These are phyloP conservation scores for Leucania comma DNA, from an alignment of 2,888 invertebrate genomes.

Conservation along the genomic window DNA sequence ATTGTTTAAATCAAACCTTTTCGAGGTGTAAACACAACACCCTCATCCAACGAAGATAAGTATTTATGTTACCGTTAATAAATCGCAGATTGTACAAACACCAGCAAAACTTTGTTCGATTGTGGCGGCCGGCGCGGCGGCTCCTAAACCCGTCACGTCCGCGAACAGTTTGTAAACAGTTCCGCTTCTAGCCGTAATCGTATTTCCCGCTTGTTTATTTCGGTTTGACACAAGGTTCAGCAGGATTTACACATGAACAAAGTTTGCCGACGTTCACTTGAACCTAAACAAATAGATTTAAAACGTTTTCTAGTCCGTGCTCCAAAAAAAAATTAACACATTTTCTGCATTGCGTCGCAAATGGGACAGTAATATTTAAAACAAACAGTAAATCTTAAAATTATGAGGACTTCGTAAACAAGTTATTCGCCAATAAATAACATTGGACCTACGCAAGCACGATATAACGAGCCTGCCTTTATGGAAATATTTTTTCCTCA, in stretches of 20 bases:
- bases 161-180: conserved; percentile 83
- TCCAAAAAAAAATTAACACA: conserved; percentile 59
- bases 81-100: conserved; percentile 72
- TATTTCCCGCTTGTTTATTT: conserved; percentile 83
- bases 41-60: conserved; percentile 50
- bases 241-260: conserved; percentile 72
- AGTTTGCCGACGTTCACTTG: conserved; percentile 71
- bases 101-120: conserved; percentile 73
- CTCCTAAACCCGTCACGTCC: conserved; percentile 75
- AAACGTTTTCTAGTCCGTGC: conserved; percentile 42
- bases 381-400: conserved; percentile 76
- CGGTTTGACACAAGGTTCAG: conserved; percentile 78
- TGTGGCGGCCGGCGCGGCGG: conserved; percentile 60
- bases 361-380: conserved; percentile 73
- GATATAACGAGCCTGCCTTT: conserved; percentile 68
- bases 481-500: conserved; percentile 65
- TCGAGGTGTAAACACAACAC: conserved; percentile 19
- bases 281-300: conserved; percentile 67
- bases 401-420: conserved; percentile 76
- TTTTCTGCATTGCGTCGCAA: conserved; percentile 63
- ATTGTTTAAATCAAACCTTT: conserved; percentile 58
- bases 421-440: conserved; percentile 77
- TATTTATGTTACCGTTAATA: conserved; percentile 72
- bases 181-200: conserved; percentile 80
- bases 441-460: conserved; percentile 63